A percentile compares a stretch with the other conserved stretches of the same genome.
phyloP scores from a whole-genome alignment of 1,140 invertebrate species.

The Pseudomyrmex cubaensis region DNA sequence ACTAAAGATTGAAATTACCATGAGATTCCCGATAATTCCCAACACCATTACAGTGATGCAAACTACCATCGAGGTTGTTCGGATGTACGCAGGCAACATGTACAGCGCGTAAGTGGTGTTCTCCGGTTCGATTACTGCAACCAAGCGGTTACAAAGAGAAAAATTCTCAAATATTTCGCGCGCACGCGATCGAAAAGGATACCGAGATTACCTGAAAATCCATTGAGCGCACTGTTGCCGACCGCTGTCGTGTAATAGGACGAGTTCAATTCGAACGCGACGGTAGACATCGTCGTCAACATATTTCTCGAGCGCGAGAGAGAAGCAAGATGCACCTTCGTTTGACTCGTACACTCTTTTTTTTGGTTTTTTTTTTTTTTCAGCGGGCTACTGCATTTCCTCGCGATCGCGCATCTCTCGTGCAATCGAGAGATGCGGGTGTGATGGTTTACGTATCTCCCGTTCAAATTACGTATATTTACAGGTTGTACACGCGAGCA shows the following conservation, averaged over 20 bases:
- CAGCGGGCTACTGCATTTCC: background rate
- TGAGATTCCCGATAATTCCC: constrained; percentile 77
- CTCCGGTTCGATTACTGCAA: constrained; percentile 74
- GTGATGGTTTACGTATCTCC: constrained; percentile 1
- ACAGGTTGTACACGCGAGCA: background rate
- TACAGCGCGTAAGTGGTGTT: constrained; percentile 73
- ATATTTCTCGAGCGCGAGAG: constrained; percentile 58
- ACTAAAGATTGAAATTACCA: constrained; percentile 67
- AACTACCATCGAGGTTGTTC: constrained; percentile 92
- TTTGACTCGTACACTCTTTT: background rate
- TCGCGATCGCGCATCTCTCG: constrained; percentile 19
- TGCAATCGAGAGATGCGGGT: background rate
- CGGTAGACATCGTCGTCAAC: constrained; percentile 78
- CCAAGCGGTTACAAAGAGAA: background rate
- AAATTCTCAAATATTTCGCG: background rate
- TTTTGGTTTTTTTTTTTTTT: background rate
- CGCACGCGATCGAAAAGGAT: background rate
- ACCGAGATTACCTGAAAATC: constrained; percentile 76
- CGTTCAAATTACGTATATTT: constrained; percentile 47
- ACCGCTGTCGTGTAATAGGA: constrained; percentile 80
- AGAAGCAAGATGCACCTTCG: background rate
- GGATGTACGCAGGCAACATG: constrained; percentile 92
- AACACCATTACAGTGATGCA: constrained; percentile 93
- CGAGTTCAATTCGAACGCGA: constrained; percentile 75
- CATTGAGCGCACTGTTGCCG: constrained; percentile 76